Base-by-base conservation (phyloP, 2,113 vertebrate species). In the Jacana jacana region DNA sequence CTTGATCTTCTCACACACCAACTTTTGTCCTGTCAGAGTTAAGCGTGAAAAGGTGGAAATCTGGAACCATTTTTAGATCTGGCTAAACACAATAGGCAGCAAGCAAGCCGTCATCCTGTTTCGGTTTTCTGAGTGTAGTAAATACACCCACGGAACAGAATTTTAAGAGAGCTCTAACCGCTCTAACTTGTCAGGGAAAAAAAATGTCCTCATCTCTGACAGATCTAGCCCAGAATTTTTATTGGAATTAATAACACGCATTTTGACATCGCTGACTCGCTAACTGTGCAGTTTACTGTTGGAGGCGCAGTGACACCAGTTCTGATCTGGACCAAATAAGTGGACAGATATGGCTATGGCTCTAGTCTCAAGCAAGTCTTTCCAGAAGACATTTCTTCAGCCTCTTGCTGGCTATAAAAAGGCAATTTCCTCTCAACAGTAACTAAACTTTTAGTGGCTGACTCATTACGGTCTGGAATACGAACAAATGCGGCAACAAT, bases 1-100 rank as follows among this genome's bases (percentile, higher is more conserved):
- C 57, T 75, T 82, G 60, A 71, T 71, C 78, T 72, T 88, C 68
- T 81, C 40, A 48, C 42, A 86, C 35, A 70, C 39, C 81, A 73
- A 51, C 31, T 91, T 96, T 81, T 85, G 60, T 83, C 81, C 54
- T 57, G 39, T 85, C 77, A 82, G 58, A 94, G 48, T 95, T 82
- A 87, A 82, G 63, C 58, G 71, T 22, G 84, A 81, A 88, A 87
- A 42, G 13, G 60, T 85, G 58, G 77, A 86, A 92, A 92, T 96
- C 93, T 96, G 93, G 94, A 94, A 94, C 37, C 22, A 44, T 96
- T 97, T 97, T 94, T 93, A 91, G 68, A 70, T 73, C 76, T 89
- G 91, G 90, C 51, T 90, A 90, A 96, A 86, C 78, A 84, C 73
- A 91, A 87, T 8, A 72, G 89, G 70, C 71, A 96, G 94, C 70